These are phyloP conservation scores for Melanostoma mellinum DNA, from an alignment of 2,888 invertebrate species.

Conservation along the genomic window DNA sequence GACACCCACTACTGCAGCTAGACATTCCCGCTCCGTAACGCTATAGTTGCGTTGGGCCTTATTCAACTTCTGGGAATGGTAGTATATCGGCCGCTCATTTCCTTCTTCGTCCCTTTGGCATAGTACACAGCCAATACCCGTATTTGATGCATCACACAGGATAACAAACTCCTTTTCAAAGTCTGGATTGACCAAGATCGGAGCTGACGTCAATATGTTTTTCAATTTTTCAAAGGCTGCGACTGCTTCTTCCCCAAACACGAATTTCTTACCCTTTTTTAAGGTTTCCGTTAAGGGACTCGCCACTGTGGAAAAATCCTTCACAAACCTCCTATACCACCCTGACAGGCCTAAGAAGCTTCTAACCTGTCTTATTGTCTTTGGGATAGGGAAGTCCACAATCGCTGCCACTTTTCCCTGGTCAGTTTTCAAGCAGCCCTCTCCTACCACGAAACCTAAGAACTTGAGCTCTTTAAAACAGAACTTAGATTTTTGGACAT, in stretches of 20 bases:
- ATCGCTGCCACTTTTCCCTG: neutral
- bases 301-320: neutral
- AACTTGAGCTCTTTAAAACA: too few species aligned
- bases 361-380: neutral
- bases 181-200: neutral
- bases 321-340: conserved; percentile 8
- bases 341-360: neutral
- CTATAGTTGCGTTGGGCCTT: conserved; percentile 16
- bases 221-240: neutral
- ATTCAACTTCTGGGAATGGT: conserved; percentile 17
- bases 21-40: conserved; percentile 25
- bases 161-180: conserved; percentile 1
- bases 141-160: neutral
- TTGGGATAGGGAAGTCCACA: neutral
- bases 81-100: neutral
- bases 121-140: conserved; percentile 6
- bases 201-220: neutral
- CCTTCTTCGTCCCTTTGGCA: conserved; percentile 5
- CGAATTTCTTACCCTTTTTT: neutral
- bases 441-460: too few species aligned
- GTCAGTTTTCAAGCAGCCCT: neutral
- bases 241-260: neutral
- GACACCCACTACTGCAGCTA: conserved; percentile 3
- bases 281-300: neutral
- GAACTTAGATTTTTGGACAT: too few species aligned